A percentile compares a stretch with the other conserved stretches of the same genome.
Conservation (phyloP, 2,113 vertebrate genomes). For the Nothocercus nigrocapillus region DNA sequence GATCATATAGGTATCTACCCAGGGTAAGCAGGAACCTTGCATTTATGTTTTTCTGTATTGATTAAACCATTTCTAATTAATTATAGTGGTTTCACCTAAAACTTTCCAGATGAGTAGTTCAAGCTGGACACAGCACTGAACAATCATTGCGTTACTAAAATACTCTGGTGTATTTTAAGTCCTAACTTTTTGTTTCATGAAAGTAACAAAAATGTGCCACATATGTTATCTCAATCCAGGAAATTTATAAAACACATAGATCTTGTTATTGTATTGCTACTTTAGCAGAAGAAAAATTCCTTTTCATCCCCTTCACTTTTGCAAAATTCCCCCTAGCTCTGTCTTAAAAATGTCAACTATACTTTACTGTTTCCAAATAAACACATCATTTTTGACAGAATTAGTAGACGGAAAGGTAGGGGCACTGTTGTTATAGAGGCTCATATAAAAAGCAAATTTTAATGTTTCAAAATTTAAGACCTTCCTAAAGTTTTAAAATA, state of each 20-base stretch:
- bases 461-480: constrained; percentile 70
- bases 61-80: constrained; percentile 61
- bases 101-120: constrained; percentile 44
- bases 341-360: constrained; percentile 71
- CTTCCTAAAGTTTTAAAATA: constrained; percentile 66
- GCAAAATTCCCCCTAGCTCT: constrained; percentile 8
- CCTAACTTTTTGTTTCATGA: constrained; percentile 15
- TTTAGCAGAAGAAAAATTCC: constrained; percentile 42
- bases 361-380: constrained; percentile 71
- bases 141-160: constrained; percentile 4
- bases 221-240: constrained; percentile 6
- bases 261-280: constrained; percentile 4
- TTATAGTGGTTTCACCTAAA: constrained; percentile 46
- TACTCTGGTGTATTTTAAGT: neutral
- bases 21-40: neutral
- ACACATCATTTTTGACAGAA: constrained; percentile 73
- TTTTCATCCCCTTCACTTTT: constrained; percentile 28
- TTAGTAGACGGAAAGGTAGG: constrained; percentile 67
- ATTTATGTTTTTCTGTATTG: neutral
- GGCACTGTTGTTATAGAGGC: constrained; percentile 66
- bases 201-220: neutral
- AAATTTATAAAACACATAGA: constrained; percentile 27
- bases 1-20: neutral
- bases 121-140: constrained; percentile 14
- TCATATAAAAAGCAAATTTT: constrained; percentile 70